Evolutionary conservation across 1,140 invertebrate genomes (phyloP).

Genomic region (roundworm (Caenorhabditis elegans)): WBcel235 BX284605.5:12591501-12592000

Average conservation of each 20-base stretch:
- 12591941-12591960: constrained; percentile 10
- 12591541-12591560: not conserved
- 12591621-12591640: not conserved
- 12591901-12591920: not conserved
- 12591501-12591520: not conserved
- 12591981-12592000: not conserved
- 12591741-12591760: constrained; percentile 21
- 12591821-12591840: not conserved
- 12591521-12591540: not conserved
- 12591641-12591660: not conserved
- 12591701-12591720: not conserved
- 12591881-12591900: not conserved
- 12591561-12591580: not conserved
- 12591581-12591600: not conserved
- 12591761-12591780: not conserved
- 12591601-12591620: not conserved
- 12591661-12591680: too few relatives aligned
- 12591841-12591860: not conserved
- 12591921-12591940: not conserved
- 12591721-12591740: not conserved
- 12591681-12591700: too few relatives aligned
- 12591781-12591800: not conserved
- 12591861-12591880: too few relatives aligned
- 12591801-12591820: not conserved
- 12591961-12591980: not conserved